Conservation (phyloP, 1,140 invertebrate genomes). For the Drosophila chauvacae region DNA sequence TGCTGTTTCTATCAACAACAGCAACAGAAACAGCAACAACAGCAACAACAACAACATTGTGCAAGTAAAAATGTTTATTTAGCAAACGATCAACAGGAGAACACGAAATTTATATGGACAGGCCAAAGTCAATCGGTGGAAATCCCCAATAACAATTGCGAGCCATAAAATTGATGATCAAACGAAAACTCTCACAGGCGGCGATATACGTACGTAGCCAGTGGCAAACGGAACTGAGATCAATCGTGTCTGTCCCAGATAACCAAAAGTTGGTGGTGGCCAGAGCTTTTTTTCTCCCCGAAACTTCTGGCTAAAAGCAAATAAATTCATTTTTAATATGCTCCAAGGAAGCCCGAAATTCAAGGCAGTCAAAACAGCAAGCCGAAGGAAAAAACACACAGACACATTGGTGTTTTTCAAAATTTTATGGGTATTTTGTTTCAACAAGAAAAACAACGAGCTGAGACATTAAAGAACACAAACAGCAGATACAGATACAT, state of each 20-base stretch:
- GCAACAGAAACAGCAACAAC: constrained; percentile 13
- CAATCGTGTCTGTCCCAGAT: constrained; percentile 64
- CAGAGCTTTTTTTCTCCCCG: constrained; percentile 7
- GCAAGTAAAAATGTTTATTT: constrained; percentile 75
- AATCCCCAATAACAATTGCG: constrained; percentile 66
- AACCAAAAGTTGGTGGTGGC: constrained; percentile 19
- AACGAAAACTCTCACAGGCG: constrained; percentile 77
- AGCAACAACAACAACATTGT: constrained; percentile 18
- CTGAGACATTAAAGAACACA: constrained; percentile 60
- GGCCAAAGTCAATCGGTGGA: constrained; percentile 77
- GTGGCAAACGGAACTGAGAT: constrained; percentile 73
- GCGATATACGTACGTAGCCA: constrained; percentile 1
- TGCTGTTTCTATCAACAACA: constrained; percentile 22
- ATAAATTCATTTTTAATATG: constrained; percentile 82
- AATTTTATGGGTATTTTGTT: constrained; percentile 78
- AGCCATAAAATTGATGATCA: constrained; percentile 81
- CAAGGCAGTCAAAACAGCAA: constrained; percentile 22
- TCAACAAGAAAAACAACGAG: constrained; percentile 67
- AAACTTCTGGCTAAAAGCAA: constrained; percentile 58
- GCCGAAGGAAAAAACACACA: neutral
- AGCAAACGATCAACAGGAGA: constrained; percentile 78
- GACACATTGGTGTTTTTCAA: constrained; percentile 32
- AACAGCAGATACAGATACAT: constrained; percentile 41
- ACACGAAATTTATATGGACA: constrained; percentile 77
- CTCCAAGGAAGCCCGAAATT: constrained; percentile 23